Evolutionary conservation across 2,797 vertebrate genomes (phyloP).

Genomic region (Sebastes taczanowskii): DNA sequence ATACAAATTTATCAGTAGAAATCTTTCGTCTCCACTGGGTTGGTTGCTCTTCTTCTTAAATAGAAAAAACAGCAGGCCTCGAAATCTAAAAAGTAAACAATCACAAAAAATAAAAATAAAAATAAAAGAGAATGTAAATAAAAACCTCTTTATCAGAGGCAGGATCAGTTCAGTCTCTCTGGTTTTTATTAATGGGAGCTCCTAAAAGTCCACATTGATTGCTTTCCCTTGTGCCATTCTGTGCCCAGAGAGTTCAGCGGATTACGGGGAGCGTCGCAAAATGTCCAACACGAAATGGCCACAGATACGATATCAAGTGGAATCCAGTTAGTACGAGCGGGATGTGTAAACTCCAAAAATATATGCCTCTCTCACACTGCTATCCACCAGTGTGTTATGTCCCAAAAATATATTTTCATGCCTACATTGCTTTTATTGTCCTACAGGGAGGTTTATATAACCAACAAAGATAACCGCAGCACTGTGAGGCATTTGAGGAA

Average conservation of each 20-base stretch:
- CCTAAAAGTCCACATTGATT: slow-evolving; percentile 23
- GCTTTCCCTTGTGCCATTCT: slow-evolving; percentile 40
- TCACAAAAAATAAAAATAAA: neutral
- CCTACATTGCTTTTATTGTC: slow-evolving; percentile 16
- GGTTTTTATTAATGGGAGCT: slow-evolving; percentile 14
- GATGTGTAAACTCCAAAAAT: slow-evolving; percentile 66
- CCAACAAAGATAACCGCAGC: slow-evolving; percentile 15
- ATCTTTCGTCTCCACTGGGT: slow-evolving; percentile 73
- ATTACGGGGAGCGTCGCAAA: slow-evolving; percentile 13
- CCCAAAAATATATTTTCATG: slow-evolving; percentile 55
- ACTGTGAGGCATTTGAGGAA: slow-evolving; percentile 37
- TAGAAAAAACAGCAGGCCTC: slow-evolving; percentile 72
- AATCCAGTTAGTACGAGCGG: slow-evolving; percentile 38
- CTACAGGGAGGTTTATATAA: slow-evolving; percentile 18
- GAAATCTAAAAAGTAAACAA: slow-evolving; percentile 62
- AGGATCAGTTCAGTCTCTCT: slow-evolving; percentile 38
- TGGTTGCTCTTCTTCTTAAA: slow-evolving; percentile 74
- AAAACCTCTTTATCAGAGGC: slow-evolving; percentile 62
- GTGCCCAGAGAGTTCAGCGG: slow-evolving; percentile 15
- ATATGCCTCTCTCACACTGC: slow-evolving; percentile 53
- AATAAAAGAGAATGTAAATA: slow-evolving; percentile 45
- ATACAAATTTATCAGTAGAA: slow-evolving; percentile 92
- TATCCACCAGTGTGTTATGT: slow-evolving; percentile 31
- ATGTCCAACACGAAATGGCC: slow-evolving; percentile 39
- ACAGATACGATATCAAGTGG: slow-evolving; percentile 28